Percentiles rank a stretch among this genome's conserved stretches.
phyloP scores from a whole-genome alignment of 2,888 invertebrate genomes.

The Lithodes maja region DNA sequence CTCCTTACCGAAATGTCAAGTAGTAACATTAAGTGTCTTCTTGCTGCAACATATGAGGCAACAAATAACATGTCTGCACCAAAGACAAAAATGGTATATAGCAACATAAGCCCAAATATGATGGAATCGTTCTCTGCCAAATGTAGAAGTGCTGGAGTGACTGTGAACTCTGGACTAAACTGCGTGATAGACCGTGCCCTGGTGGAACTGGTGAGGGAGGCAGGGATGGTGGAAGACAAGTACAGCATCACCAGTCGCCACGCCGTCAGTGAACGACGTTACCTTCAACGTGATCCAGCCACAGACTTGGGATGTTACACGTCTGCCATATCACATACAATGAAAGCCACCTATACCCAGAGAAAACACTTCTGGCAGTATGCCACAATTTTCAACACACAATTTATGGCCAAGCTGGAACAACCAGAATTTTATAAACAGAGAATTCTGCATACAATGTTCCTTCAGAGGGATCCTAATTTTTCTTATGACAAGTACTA shows the following conservation, averaged over 20 bases:
- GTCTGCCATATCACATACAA: background rate
- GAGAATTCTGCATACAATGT: background rate
- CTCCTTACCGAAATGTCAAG: background rate
- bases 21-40: background rate
- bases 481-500: background rate
- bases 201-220: background rate
- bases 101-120: background rate
- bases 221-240: background rate
- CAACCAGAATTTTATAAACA: background rate
- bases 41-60: background rate
- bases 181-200: background rate
- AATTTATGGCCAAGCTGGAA: background rate
- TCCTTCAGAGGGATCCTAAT: background rate
- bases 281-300: background rate
- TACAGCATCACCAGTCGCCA: background rate
- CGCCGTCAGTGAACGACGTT: background rate
- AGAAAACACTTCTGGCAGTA: background rate
- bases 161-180: background rate
- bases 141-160: background rate
- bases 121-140: background rate
- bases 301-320: background rate
- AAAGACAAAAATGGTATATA: background rate
- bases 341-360: background rate
- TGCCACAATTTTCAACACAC: background rate
- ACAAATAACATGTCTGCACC: background rate